phyloP scores from a whole-genome alignment of 2,113 vertebrate species.

The Galbula dea region DNA sequence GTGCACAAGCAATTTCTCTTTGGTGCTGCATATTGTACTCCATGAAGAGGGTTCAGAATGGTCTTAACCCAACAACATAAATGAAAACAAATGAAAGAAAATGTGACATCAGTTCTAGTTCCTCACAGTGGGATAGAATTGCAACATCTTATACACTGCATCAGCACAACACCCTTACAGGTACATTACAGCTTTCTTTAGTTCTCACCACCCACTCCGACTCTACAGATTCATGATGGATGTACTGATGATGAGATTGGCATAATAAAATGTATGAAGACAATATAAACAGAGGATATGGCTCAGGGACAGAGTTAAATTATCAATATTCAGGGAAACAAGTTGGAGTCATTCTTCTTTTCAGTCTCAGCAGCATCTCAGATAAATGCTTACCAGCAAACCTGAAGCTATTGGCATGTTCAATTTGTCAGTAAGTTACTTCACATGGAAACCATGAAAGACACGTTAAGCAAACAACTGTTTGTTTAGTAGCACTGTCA shows the following conservation, averaged over 20 bases:
- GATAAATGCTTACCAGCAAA: neutral
- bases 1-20: neutral
- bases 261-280: neutral
- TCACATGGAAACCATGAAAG: slow-evolving; percentile 16
- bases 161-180: neutral
- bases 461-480: slow-evolving; percentile 20
- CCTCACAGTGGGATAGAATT: neutral
- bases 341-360: neutral
- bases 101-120: neutral
- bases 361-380: neutral
- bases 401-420: neutral
- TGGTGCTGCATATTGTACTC: neutral
- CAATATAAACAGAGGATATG: neutral
- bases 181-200: neutral
- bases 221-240: neutral
- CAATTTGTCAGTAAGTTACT: slow-evolving; percentile 1
- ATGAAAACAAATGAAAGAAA: neutral
- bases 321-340: neutral
- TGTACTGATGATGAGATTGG: neutral
- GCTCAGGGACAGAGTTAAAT: neutral
- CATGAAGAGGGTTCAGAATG: neutral
- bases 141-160: neutral
- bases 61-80: neutral
- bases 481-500: slow-evolving; percentile 1
- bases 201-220: neutral